Evolutionary conservation across 2,113 vertebrate genomes (phyloP).

Genomic region (Sebastes schlegelii): DNA sequence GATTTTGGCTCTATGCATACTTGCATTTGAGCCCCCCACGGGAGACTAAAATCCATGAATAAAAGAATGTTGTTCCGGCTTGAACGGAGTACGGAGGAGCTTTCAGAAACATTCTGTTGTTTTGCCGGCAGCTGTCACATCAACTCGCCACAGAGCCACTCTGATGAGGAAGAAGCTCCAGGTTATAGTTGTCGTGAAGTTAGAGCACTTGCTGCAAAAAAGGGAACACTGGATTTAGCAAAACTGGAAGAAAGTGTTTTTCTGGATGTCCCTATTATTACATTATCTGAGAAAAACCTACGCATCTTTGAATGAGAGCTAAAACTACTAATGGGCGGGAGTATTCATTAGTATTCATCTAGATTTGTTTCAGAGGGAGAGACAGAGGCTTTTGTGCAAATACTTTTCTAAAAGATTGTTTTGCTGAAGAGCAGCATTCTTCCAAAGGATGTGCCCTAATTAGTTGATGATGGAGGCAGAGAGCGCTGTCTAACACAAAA

Average conservation of each 20-base stretch:
- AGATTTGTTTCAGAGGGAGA: neutral
- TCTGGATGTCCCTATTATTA: neutral
- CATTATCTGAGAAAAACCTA: neutral
- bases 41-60: slow-evolving; percentile 17
- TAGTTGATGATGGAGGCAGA: neutral
- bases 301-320: neutral
- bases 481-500: neutral
- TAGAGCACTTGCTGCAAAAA: neutral
- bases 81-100: slow-evolving; percentile 9
- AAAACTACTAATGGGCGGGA: neutral
- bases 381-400: neutral
- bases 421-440: neutral
- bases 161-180: slow-evolving; percentile 24
- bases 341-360: neutral
- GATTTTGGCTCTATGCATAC: slow-evolving; percentile 8
- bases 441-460: neutral
- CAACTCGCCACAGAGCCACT: slow-evolving; percentile 17
- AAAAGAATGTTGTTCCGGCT: slow-evolving; percentile 23
- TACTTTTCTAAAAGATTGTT: neutral
- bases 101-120: slow-evolving; percentile 20
- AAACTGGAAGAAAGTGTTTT: neutral
- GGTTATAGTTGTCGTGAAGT: slow-evolving; percentile 12
- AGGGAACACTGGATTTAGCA: slow-evolving; percentile 17
- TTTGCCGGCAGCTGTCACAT: slow-evolving; percentile 42
- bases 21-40: neutral